Conservation (phyloP, 37 sponge, comb jelly and placozoan genomes). For the Dysidea cf. avara region DNA sequence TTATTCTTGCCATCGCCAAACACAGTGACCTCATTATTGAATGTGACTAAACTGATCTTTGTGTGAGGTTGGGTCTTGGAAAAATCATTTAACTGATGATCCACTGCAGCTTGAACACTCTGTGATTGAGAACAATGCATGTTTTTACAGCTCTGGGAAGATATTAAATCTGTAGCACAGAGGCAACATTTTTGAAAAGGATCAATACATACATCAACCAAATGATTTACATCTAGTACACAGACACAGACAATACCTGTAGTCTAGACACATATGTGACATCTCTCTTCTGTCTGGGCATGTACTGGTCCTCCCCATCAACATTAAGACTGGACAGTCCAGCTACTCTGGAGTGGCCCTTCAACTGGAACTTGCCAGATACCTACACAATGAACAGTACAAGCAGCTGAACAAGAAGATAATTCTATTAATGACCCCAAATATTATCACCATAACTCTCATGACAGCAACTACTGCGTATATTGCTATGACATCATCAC, state of each 20-base stretch:
- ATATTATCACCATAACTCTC: too few relatives aligned
- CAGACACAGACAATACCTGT: too few relatives aligned
- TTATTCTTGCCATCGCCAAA: slow-evolving; percentile 73
- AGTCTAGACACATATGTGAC: slow-evolving; percentile 69
- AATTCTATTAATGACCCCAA: background rate
- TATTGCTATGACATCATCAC: too few relatives aligned
- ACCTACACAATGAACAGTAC: slow-evolving; percentile 12
- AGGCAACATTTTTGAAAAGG: too few relatives aligned
- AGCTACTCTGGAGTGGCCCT: slow-evolving; percentile 40
- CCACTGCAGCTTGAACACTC: slow-evolving; percentile 87
- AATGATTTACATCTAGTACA: too few relatives aligned
- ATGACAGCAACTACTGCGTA: too few relatives aligned
- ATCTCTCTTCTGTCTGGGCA: slow-evolving; percentile 50
- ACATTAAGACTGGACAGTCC: slow-evolving; percentile 28
- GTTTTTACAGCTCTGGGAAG: too few relatives aligned
- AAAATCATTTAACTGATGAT: slow-evolving; percentile 62
- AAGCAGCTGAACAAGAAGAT: background rate
- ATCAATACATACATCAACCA: too few relatives aligned
- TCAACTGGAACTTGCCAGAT: slow-evolving; percentile 64
- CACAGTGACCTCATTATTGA: slow-evolving; percentile 82
- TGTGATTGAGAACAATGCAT: slow-evolving; percentile 3
- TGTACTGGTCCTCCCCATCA: slow-evolving; percentile 27
- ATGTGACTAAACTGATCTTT: slow-evolving; percentile 69
- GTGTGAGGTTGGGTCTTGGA: slow-evolving; percentile 45
- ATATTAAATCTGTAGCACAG: too few relatives aligned